Conservation (phyloP, 2,113 vertebrate species). For the Brachionichthys hirsutus region DNA sequence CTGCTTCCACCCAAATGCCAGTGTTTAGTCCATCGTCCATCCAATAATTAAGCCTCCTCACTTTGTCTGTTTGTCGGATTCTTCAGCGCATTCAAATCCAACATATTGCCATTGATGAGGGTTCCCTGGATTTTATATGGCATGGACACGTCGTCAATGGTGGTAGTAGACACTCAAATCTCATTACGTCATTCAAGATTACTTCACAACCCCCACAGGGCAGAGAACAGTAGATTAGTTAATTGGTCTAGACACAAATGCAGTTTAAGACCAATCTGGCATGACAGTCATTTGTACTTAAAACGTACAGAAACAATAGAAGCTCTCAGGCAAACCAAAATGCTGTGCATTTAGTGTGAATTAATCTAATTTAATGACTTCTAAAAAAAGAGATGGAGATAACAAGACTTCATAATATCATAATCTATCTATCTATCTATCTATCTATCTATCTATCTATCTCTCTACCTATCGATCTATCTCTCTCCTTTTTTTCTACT, state of each 20-base stretch:
- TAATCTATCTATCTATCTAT: too few relatives aligned
- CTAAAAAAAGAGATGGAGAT: too few relatives aligned
- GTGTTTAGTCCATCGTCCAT: conserved; percentile 54
- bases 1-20: conserved; percentile 23
- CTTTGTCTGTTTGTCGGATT: conserved; percentile 27
- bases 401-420: too few relatives aligned
- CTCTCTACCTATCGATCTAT: too few relatives aligned
- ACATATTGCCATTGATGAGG: conserved; percentile 44
- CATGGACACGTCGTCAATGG: conserved; percentile 31
- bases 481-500: too few relatives aligned
- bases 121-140: conserved; percentile 37
- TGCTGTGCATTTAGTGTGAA: background rate
- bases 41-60: conserved; percentile 43
- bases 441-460: too few relatives aligned
- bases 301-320: conserved; percentile 7
- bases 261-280: conserved; percentile 60
- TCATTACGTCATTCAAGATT: conserved; percentile 75
- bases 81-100: conserved; percentile 33
- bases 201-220: conserved; percentile 59
- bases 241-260: conserved; percentile 69
- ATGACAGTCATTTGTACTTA: background rate
- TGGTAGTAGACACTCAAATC: conserved; percentile 70
- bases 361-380: too few relatives aligned
- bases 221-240: conserved; percentile 68
- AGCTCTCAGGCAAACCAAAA: background rate